A percentile compares a stretch with the other conserved stretches of the same genome.
phyloP scores from a whole-genome alignment of 2,113 vertebrate genomes.

The Anolis carolinensis region DNA sequence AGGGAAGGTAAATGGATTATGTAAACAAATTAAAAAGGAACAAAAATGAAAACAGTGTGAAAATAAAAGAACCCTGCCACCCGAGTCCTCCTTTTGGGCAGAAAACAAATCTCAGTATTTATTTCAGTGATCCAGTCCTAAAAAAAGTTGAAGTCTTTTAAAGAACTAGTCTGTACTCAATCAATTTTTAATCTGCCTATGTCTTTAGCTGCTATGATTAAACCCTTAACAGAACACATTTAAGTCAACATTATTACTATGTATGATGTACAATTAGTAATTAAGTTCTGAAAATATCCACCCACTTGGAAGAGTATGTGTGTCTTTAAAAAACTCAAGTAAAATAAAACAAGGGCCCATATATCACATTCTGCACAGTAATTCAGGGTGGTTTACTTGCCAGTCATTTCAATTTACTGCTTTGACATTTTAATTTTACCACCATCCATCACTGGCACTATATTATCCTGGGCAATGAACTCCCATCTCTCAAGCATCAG shows the following conservation, averaged over 20 bases:
- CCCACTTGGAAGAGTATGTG: slow-evolving; percentile 40
- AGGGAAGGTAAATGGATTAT: slow-evolving; percentile 79
- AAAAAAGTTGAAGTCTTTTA: slow-evolving; percentile 16
- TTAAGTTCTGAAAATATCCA: slow-evolving; percentile 62
- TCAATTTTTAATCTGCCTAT: slow-evolving; percentile 64
- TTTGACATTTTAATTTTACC: slow-evolving; percentile 68
- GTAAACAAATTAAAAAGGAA: slow-evolving; percentile 60
- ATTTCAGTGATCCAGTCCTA: slow-evolving; percentile 50
- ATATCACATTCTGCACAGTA: slow-evolving; percentile 42
- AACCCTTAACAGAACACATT: slow-evolving; percentile 56
- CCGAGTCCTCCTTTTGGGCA: slow-evolving; percentile 38
- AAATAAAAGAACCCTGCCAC: slow-evolving; percentile 39
- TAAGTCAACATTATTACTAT: slow-evolving; percentile 48
- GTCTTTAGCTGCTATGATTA: slow-evolving; percentile 44
- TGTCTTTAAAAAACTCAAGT: slow-evolving; percentile 42
- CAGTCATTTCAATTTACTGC: slow-evolving; percentile 61
- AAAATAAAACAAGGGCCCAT: slow-evolving; percentile 42
- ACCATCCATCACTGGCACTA: slow-evolving; percentile 37
- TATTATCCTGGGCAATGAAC: slow-evolving; percentile 46
- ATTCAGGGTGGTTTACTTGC: slow-evolving; percentile 46
- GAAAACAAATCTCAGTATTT: slow-evolving; percentile 40
- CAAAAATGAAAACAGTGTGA: slow-evolving; percentile 62
- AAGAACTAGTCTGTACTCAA: slow-evolving; percentile 52
- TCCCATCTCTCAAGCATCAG: slow-evolving; percentile 22
- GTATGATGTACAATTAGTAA: slow-evolving; percentile 43